Percentiles rank a stretch among this genome's conserved stretches.
These are phyloP conservation scores for Acromyrmex echinatior DNA, from an alignment of 1,140 invertebrate genomes.

Conservation along the genomic window DNA sequence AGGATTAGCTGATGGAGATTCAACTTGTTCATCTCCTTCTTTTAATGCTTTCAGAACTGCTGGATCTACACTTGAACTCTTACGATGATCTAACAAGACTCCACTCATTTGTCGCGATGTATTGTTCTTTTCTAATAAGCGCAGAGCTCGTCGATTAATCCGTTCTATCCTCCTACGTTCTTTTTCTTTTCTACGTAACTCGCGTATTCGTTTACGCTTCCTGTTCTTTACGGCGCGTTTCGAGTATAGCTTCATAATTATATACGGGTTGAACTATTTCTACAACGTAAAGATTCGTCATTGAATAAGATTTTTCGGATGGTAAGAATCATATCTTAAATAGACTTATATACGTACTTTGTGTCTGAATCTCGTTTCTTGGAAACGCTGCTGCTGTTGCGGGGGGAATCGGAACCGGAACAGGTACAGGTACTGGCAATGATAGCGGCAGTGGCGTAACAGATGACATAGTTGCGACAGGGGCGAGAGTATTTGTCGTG, in stretches of 20 bases:
- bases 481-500: slow-evolving; percentile 39
- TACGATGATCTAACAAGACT: slow-evolving; percentile 23
- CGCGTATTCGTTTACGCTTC: slow-evolving; percentile 83
- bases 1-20: background rate
- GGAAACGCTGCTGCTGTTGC: slow-evolving; percentile 52
- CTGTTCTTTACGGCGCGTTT: slow-evolving; percentile 81
- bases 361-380: slow-evolving; percentile 55
- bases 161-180: slow-evolving; percentile 78
- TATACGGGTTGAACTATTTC: slow-evolving; percentile 82
- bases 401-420: slow-evolving; percentile 67
- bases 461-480: slow-evolving; percentile 60
- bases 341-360: slow-evolving; percentile 65
- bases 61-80: slow-evolving; percentile 50
- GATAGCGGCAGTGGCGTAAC: slow-evolving; percentile 39
- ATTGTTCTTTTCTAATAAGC: slow-evolving; percentile 76
- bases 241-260: slow-evolving; percentile 85
- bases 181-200: slow-evolving; percentile 80
- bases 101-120: slow-evolving; percentile 49
- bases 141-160: slow-evolving; percentile 79
- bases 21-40: slow-evolving; percentile 65
- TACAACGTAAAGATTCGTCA: slow-evolving; percentile 32
- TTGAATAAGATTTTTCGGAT: background rate
- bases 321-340: background rate
- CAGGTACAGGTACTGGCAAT: slow-evolving; percentile 76
- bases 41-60: slow-evolving; percentile 69